Conservation (phyloP, 2,113 vertebrate species). For the Corythoichthys intestinalis region DNA sequence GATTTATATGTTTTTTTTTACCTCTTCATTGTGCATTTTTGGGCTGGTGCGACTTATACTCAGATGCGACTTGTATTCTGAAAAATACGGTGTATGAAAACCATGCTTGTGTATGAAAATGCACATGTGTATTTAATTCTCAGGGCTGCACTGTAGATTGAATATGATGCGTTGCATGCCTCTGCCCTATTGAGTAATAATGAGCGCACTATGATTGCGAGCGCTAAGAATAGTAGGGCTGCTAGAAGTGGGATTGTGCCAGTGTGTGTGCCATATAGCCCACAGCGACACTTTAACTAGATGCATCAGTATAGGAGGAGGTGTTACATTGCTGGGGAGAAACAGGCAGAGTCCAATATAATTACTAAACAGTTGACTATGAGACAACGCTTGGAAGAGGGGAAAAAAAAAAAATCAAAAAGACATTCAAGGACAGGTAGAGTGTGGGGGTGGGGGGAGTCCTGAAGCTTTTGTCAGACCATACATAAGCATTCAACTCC, state of each 20-base stretch:
- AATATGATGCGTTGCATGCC: slow-evolving; percentile 47
- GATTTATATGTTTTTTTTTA: too few species aligned
- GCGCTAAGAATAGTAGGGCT: slow-evolving; percentile 55
- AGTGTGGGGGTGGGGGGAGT: too few species aligned
- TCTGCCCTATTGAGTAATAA: slow-evolving; percentile 51
- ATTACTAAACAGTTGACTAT: neutral
- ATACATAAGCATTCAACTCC: neutral
- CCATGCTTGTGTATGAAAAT: neutral
- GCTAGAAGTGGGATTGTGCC: slow-evolving; percentile 23
- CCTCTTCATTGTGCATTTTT: too few species aligned
- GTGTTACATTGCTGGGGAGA: slow-evolving; percentile 7
- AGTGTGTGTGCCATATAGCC: slow-evolving; percentile 19
- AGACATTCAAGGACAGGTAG: slow-evolving; percentile 14
- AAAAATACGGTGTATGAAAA: too few species aligned
- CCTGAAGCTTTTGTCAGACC: neutral
- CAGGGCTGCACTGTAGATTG: slow-evolving; percentile 38
- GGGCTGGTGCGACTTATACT: too few species aligned
- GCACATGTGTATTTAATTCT: slow-evolving; percentile 28
- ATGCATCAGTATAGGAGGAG: slow-evolving; percentile 26
- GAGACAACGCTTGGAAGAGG: slow-evolving; percentile 18
- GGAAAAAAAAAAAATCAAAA: neutral
- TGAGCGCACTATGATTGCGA: slow-evolving; percentile 50
- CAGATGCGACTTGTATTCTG: too few species aligned
- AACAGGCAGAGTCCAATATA: slow-evolving; percentile 1
- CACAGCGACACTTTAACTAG: slow-evolving; percentile 32